These are phyloP conservation scores for Alectoris magna DNA, from an alignment of 2,797 vertebrate genomes.

Conservation along the genomic window DNA sequence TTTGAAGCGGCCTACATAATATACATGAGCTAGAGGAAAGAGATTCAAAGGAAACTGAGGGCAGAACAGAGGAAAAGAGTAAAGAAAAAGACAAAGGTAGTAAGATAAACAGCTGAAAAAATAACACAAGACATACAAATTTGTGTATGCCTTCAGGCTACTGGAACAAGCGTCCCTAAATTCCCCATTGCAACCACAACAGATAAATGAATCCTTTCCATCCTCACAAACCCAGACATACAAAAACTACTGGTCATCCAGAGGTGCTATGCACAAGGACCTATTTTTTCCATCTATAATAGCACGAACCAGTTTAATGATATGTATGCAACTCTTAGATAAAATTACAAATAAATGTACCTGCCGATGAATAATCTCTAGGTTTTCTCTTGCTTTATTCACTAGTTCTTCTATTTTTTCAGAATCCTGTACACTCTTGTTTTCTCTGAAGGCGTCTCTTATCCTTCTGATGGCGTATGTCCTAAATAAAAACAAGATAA, in stretches of 20 bases:
- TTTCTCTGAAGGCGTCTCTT: slow-evolving; percentile 93
- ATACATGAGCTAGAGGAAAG: not conserved
- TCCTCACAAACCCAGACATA: not conserved
- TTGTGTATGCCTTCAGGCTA: not conserved
- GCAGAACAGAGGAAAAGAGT: not conserved
- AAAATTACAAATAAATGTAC: slow-evolving; percentile 74
- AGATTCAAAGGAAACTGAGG: not conserved
- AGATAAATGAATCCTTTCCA: not conserved
- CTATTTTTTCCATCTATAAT: not conserved
- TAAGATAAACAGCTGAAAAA: not conserved
- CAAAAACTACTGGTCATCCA: not conserved
- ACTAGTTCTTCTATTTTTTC: slow-evolving; percentile 83
- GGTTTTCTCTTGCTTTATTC: slow-evolving; percentile 82
- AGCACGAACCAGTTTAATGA: not conserved
- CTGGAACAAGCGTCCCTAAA: not conserved
- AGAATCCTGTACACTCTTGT: slow-evolving; percentile 85
- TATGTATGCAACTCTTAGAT: not conserved
- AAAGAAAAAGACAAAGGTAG: not conserved
- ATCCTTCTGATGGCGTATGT: slow-evolving; percentile 90
- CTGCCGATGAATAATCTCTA: slow-evolving; percentile 90
- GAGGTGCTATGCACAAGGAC: not conserved
- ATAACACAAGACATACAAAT: not conserved
- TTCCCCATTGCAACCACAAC: not conserved
- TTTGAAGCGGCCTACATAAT: no score
- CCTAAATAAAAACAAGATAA: slow-evolving; percentile 77